phyloP scores from a whole-genome alignment of 2,888 invertebrate genomes.

The Pomacea canaliculata region DNA sequence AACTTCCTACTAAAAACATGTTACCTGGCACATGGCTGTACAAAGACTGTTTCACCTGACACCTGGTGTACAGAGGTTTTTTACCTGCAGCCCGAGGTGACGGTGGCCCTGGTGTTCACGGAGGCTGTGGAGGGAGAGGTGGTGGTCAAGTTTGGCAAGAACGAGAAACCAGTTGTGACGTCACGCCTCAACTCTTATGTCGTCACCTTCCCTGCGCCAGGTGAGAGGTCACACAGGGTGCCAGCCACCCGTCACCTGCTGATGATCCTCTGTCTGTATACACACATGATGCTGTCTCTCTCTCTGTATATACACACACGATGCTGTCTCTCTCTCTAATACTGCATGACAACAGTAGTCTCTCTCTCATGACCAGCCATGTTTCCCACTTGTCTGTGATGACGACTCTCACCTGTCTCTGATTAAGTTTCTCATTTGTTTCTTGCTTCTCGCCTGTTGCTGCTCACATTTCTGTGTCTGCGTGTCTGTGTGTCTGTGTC shows the following conservation, averaged over 20 bases:
- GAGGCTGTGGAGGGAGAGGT: constrained; percentile 29
- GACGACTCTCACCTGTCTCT: neutral
- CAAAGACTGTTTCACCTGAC: constrained; percentile 3
- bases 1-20: too few relatives aligned
- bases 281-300: too few relatives aligned
- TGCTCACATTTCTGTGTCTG: neutral
- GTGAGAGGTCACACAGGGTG: constrained; percentile 19
- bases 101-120: constrained; percentile 34
- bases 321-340: too few relatives aligned
- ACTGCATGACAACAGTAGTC: too few relatives aligned
- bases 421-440: neutral
- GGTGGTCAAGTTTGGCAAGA: constrained; percentile 25
- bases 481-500: neutral
- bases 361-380: too few relatives aligned
- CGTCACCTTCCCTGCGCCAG: constrained; percentile 33
- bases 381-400: too few relatives aligned
- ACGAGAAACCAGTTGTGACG: constrained; percentile 14
- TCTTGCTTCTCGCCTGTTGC: neutral
- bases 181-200: constrained; percentile 30
- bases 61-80: neutral
- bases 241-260: neutral
- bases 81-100: constrained; percentile 31
- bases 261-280: too few relatives aligned
- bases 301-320: too few relatives aligned
- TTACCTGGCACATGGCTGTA: too few relatives aligned